Conservation (phyloP, 2,797 vertebrate genomes). For the Phoeniculus purpureus region DNA sequence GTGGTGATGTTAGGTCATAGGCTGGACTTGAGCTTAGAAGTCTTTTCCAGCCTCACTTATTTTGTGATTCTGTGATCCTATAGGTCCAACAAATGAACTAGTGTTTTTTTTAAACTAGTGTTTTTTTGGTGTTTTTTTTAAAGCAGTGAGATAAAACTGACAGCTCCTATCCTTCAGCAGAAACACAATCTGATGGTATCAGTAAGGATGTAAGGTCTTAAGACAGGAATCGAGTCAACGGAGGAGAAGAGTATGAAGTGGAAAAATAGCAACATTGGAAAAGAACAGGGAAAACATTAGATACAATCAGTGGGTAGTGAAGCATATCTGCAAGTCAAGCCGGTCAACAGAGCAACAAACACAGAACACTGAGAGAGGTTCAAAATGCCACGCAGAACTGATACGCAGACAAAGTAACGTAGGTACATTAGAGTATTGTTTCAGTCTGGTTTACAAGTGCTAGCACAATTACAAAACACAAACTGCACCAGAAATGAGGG, state of each 20-base stretch:
- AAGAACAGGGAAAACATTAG: constrained; percentile 28
- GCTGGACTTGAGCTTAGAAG: too few relatives aligned
- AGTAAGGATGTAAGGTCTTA: background rate
- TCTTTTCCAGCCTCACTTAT: too few relatives aligned
- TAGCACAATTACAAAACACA: background rate
- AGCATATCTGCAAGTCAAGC: constrained; percentile 40
- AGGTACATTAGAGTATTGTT: background rate
- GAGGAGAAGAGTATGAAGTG: constrained; percentile 26
- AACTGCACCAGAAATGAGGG: background rate
- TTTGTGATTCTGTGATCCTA: too few relatives aligned
- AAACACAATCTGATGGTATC: constrained; percentile 21
- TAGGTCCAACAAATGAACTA: background rate
- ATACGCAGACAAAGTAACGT: background rate
- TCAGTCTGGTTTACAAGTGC: background rate
- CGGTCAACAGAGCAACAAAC: background rate
- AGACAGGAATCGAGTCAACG: constrained; percentile 44
- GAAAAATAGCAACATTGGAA: constrained; percentile 52
- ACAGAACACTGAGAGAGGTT: constrained; percentile 2
- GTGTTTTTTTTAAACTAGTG: background rate
- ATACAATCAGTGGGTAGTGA: constrained; percentile 41
- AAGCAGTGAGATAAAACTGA: background rate
- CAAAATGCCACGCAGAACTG: background rate
- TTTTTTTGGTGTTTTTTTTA: background rate
- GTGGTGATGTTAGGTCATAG: too few relatives aligned
- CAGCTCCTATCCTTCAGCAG: constrained; percentile 30